Base-by-base conservation (phyloP, 2,797 vertebrate genomes). In the Hippoglossus hippoglossus region DNA sequence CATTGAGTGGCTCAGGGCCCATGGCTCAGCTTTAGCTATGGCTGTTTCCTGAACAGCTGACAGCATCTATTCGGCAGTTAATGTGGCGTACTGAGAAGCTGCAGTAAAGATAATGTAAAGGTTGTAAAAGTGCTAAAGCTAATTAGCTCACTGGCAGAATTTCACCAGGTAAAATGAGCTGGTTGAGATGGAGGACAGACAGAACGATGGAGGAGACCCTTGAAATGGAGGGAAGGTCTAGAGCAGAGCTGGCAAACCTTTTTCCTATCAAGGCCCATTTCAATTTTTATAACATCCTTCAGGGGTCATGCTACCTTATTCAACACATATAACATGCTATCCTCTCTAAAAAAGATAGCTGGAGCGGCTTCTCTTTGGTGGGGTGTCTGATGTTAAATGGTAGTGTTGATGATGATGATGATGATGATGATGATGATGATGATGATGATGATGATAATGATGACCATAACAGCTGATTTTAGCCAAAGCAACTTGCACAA, bases 61-160 rank as follows among this genome's bases (percentile, higher is more conserved):
- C 77, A 73, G 73, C 79, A 68, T 85, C 80, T 78, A 69, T 88
- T 80, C 87, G 71, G 70, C 63, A 74, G 67, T 82, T 91, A 92
- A 91, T 89, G 85, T 80, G 80, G 70, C 77, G 46, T 81, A 68
- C 75, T 68, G 73, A 80, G 69, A 50, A 64, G 82, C 87, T 73
- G 88, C 88, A 84, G 67, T 88, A 88, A 90, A 91, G 87, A 90
- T 87, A 89, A 91, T 87, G 75, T 84, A 76, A 85, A 67, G 80
- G 71, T 79, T 86, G 87, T 89, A 86, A 90, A 91, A 85, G 75
- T 63, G 83, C 80, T 88, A 73, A 84, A 73, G 82, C 77, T 90
- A 90, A 93, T 91, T 91, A 90, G 75, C 77, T 78, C 5, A 12
- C 62, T 71, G 82, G 70, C 73, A 67, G 69, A 73, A 44, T 41